Percentiles rank a stretch among this genome's conserved stretches.
These are phyloP conservation scores for Aspidiotus destructor DNA, from an alignment of 2,888 invertebrate species.

Conservation along the genomic window DNA sequence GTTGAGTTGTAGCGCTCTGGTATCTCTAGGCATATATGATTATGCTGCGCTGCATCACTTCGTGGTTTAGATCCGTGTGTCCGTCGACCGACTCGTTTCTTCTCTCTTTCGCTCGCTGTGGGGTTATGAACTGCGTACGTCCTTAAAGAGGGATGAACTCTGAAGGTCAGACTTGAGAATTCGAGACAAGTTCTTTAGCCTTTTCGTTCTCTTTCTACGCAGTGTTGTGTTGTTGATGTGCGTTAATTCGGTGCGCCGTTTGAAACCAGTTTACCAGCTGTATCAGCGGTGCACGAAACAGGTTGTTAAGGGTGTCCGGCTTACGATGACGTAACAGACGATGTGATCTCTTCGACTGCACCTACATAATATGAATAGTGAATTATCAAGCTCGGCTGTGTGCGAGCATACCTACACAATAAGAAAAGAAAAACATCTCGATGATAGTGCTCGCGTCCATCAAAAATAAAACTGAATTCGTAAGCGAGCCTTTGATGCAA, in stretches of 20 bases:
- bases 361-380: background rate
- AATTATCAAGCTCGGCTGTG: background rate
- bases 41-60: too few species aligned
- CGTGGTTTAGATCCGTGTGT: background rate
- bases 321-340: background rate
- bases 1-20: too few species aligned
- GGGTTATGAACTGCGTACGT: slow-evolving; percentile 4
- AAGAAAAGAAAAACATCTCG: too few species aligned
- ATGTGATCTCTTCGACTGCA: background rate
- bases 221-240: background rate
- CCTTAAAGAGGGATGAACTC: slow-evolving; percentile 4
- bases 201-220: slow-evolving; percentile 2
- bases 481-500: too few species aligned
- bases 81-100: background rate
- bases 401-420: too few species aligned
- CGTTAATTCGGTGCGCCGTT: background rate
- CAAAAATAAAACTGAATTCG: too few species aligned
- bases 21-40: too few species aligned
- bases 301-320: slow-evolving; percentile 2
- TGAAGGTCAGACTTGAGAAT: slow-evolving; percentile 2
- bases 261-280: slow-evolving; percentile 1
- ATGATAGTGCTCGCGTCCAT: too few species aligned
- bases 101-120: background rate
- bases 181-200: slow-evolving; percentile 4
- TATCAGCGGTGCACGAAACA: background rate